Evolutionary conservation across 1,140 invertebrate genomes (phyloP).

Genomic region (Cydia amplana): DNA sequence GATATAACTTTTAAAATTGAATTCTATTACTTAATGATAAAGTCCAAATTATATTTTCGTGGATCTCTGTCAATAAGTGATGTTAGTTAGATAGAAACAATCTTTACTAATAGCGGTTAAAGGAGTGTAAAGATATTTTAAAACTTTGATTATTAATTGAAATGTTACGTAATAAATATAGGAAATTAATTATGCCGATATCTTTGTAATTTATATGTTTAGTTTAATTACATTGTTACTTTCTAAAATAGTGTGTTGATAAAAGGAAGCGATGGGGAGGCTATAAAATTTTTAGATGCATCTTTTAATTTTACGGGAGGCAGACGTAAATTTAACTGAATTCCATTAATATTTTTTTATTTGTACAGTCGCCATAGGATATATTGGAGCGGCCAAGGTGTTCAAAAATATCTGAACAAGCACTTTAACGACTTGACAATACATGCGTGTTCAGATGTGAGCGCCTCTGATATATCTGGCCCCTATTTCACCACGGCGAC

Average conservation of each 20-base stretch:
- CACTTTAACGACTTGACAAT: too few species aligned
- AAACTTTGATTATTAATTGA: conserved; percentile 9
- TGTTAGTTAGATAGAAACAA: neutral
- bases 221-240: conserved; percentile 29
- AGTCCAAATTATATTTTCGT: neutral
- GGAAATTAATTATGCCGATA: conserved; percentile 16
- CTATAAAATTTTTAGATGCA: neutral
- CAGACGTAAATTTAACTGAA: neutral
- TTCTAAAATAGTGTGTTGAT: conserved; percentile 13
- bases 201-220: conserved; percentile 17
- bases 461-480: too few species aligned
- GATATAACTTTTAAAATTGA: neutral
- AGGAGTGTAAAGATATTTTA: conserved; percentile 17
- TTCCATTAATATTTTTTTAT: neutral
- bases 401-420: too few species aligned
- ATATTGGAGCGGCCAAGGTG: too few species aligned
- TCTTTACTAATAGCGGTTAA: conserved; percentile 22
- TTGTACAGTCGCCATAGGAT: too few species aligned
- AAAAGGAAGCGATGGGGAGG: conserved; percentile 1
- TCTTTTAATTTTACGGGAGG: neutral
- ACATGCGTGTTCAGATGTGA: too few species aligned
- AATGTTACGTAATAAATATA: conserved; percentile 23
- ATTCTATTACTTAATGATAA: neutral
- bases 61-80: neutral
- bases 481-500: too few species aligned